Evolutionary conservation across 1,140 invertebrate species (phyloP).

Genomic region (Aethina tumida): DNA sequence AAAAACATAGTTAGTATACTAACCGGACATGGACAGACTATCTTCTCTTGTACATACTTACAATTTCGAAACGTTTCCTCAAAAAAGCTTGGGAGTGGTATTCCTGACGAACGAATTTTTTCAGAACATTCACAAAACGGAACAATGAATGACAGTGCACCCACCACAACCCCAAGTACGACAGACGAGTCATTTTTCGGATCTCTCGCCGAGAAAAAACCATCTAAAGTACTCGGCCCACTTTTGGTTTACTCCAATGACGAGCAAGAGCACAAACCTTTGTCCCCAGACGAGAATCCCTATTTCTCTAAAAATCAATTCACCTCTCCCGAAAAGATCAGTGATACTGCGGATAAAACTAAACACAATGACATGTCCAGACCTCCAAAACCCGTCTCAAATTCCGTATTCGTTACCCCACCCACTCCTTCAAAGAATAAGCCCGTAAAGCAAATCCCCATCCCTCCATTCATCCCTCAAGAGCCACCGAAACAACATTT

Average conservation of each 20-base stretch:
- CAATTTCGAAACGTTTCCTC: too few species aligned
- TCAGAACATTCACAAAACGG: conserved; percentile 15
- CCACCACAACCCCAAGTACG: conserved; percentile 6
- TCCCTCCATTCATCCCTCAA: conserved; percentile 1
- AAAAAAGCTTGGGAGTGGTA: conserved; percentile 15
- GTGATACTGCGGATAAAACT: too few species aligned
- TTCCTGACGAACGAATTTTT: conserved; percentile 17
- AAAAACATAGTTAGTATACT: too few species aligned
- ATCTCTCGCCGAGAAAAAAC: conserved; percentile 19
- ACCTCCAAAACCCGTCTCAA: background rate
- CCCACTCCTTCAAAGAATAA: conserved; percentile 7
- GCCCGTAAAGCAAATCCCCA: conserved; percentile 9
- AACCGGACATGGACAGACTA: too few species aligned
- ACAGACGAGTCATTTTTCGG: conserved; percentile 5
- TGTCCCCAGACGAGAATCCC: conserved; percentile 26
- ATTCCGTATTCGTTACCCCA: conserved; percentile 1
- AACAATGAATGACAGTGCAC: conserved; percentile 14
- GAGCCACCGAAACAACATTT: conserved; percentile 9
- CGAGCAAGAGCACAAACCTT: conserved; percentile 12
- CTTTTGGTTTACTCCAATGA: conserved; percentile 28
- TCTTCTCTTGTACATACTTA: too few species aligned
- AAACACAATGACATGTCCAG: too few species aligned
- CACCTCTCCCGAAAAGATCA: background rate
- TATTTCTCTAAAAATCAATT: conserved; percentile 18
- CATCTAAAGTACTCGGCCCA: conserved; percentile 30